These are phyloP conservation scores for Drosophila ohnishii DNA, from an alignment of 1,140 invertebrate genomes.

Conservation along the genomic window DNA sequence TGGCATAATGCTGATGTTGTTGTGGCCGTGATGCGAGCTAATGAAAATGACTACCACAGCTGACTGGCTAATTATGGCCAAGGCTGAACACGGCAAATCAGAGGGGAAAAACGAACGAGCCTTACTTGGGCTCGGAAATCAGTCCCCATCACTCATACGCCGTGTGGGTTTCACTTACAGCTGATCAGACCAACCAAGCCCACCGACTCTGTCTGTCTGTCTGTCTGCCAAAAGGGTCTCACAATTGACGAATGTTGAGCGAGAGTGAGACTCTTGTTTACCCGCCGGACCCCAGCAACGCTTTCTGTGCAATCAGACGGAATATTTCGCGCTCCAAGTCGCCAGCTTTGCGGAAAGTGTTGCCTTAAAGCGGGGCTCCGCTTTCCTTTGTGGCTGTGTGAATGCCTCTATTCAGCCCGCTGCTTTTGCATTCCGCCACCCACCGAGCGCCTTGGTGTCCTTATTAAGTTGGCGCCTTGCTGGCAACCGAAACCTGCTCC, in stretches of 20 bases:
- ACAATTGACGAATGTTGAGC: slow-evolving; percentile 15
- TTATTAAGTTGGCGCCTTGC: slow-evolving; percentile 76
- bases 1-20: slow-evolving; percentile 11
- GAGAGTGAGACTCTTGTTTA: slow-evolving; percentile 5
- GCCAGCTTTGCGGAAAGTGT: slow-evolving; percentile 20
- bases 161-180: slow-evolving; percentile 11
- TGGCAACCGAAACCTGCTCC: slow-evolving; percentile 50
- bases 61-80: slow-evolving; percentile 34
- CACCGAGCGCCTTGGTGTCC: slow-evolving; percentile 61
- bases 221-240: neutral
- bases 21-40: slow-evolving; percentile 22
- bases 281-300: neutral
- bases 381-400: slow-evolving; percentile 1
- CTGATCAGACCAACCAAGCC: slow-evolving; percentile 10
- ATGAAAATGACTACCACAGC: slow-evolving; percentile 42
- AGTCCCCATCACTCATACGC: slow-evolving; percentile 21
- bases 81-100: slow-evolving; percentile 5
- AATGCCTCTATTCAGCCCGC: slow-evolving; percentile 7
- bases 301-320: slow-evolving; percentile 23
- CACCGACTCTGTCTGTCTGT: neutral
- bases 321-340: slow-evolving; percentile 18
- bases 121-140: slow-evolving; percentile 8
- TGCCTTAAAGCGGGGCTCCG: slow-evolving; percentile 24
- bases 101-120: slow-evolving; percentile 11
- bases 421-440: slow-evolving; percentile 39